Conservation (phyloP, 2,797 vertebrate species). For the Oceanodroma leucorhoa region DNA sequence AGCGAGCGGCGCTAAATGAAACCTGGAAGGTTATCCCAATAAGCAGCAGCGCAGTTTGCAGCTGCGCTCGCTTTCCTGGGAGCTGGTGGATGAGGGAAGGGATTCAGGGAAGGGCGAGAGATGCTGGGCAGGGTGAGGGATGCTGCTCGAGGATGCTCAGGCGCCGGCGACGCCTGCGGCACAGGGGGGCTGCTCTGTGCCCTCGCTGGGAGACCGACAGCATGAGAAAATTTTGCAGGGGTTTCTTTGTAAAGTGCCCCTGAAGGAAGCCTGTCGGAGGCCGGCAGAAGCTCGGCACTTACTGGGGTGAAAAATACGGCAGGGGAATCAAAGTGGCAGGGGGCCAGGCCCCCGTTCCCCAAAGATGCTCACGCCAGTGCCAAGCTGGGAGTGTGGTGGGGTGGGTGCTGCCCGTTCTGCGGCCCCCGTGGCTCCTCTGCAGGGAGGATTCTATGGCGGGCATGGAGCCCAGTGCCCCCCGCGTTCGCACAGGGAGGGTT, state of each 20-base stretch:
- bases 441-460: background rate
- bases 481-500: fast-evolving
- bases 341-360: fast-evolving
- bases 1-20: slow-evolving; percentile 24
- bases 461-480: fast-evolving
- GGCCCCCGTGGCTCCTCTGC: background rate
- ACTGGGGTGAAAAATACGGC: background rate
- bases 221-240: background rate
- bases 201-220: fast-evolving
- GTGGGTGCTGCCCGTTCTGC: background rate
- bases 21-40: slow-evolving; percentile 60
- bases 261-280: background rate
- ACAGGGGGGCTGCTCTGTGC: background rate
- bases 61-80: background rate
- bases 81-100: background rate
- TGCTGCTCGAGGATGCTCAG: background rate
- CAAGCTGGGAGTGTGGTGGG: background rate
- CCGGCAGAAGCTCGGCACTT: background rate
- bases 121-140: background rate
- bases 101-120: background rate
- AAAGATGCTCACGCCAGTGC: background rate
- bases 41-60: background rate
- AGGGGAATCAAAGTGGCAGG: background rate
- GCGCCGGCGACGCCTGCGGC: background rate
- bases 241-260: background rate